A percentile compares a stretch with the other conserved stretches of the same genome.
phyloP scores from a whole-genome alignment of 2,113 vertebrate species.

The Corvus cornix region DNA sequence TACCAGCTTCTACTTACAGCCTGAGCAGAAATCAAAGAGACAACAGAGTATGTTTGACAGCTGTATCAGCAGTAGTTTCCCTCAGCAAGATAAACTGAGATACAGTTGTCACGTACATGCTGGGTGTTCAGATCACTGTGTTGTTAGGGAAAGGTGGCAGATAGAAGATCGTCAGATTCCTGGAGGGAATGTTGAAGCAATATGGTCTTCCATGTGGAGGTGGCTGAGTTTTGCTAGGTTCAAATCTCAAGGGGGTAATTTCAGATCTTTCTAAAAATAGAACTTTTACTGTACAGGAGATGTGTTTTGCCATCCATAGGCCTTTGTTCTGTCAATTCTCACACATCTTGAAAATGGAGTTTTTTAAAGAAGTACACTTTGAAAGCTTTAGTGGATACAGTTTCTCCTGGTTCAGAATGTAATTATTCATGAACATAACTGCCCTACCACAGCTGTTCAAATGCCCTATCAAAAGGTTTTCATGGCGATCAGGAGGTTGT shows the following conservation, averaged over 20 bases:
- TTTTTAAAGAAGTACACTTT: not conserved
- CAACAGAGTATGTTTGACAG: constrained; percentile 10
- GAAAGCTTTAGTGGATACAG: not conserved
- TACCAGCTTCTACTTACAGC: constrained; percentile 46
- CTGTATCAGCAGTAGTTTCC: constrained; percentile 25
- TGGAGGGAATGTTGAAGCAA: not conserved
- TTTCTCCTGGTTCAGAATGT: not conserved
- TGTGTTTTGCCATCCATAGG: not conserved
- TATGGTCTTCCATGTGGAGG: not conserved
- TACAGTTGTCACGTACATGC: constrained; percentile 1
- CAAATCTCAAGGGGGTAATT: not conserved
- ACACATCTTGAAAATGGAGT: not conserved
- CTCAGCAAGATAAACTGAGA: not conserved
- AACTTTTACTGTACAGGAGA: not conserved
- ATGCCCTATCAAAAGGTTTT: not conserved
- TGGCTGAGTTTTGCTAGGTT: not conserved
- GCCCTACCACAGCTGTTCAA: not conserved
- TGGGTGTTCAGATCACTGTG: not conserved
- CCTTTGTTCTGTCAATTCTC: not conserved
- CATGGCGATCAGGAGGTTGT: not conserved
- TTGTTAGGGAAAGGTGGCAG: not conserved
- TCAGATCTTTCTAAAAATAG: not conserved
- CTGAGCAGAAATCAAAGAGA: constrained; percentile 27
- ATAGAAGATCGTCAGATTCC: not conserved
- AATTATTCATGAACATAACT: not conserved